Evolutionary conservation across 2,113 vertebrate species (phyloP).

Genomic region (Podarcis raffonei): DNA sequence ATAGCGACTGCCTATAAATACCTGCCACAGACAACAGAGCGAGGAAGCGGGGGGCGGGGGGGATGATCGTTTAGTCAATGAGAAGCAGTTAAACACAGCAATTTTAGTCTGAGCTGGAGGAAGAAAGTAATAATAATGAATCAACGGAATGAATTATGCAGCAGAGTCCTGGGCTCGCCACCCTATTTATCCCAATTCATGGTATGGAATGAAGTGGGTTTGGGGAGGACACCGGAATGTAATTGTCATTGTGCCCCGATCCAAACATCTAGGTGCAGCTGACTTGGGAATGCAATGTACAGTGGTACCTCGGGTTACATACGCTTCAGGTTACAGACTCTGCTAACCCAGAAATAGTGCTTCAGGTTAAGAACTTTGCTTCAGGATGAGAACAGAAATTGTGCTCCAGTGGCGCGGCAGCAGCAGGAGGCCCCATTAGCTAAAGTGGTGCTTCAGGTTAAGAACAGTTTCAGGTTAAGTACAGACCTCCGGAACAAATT

Average conservation of each 20-base stretch:
- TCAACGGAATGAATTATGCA: constrained; percentile 9
- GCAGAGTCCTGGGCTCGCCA: not conserved
- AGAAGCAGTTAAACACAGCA: constrained; percentile 67
- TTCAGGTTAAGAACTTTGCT: too few relatives aligned
- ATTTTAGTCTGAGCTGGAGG: constrained; percentile 68
- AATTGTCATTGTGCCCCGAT: not conserved
- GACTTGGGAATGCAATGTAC: not conserved
- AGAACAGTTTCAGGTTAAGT: too few relatives aligned
- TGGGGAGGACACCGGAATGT: not conserved
- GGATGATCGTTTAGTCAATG: constrained; percentile 70
- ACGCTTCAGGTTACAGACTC: too few relatives aligned
- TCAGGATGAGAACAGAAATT: too few relatives aligned
- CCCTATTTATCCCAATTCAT: not conserved
- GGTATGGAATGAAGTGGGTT: not conserved
- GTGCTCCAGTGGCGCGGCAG: too few relatives aligned
- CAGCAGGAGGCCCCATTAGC: too few relatives aligned
- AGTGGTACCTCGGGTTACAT: too few relatives aligned
- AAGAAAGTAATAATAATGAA: constrained; percentile 38
- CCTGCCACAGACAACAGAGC: constrained; percentile 50
- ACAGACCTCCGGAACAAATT: too few relatives aligned
- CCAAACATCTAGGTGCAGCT: not conserved
- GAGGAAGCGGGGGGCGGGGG: constrained; percentile 69
- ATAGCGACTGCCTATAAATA: constrained; percentile 68
- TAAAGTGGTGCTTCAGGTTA: too few relatives aligned
- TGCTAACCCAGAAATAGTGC: too few relatives aligned